phyloP scores from a whole-genome alignment of 2,888 invertebrate species.

The Andrena dorsata region DNA sequence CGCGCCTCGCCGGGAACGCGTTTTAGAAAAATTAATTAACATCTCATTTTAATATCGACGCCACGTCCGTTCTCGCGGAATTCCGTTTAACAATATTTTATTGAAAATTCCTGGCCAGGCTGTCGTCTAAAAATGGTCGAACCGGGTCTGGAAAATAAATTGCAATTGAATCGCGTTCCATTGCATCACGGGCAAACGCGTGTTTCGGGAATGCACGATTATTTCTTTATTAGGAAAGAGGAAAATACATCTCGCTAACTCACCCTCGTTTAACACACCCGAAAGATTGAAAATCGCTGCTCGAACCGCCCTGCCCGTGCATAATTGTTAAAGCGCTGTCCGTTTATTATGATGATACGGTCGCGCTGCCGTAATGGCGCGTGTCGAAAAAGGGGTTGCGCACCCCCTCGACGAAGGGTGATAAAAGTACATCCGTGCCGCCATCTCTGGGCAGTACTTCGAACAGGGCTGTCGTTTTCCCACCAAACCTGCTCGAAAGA shows the following conservation, averaged over 20 bases:
- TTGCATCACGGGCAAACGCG: background rate
- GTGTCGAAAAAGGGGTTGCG: slow-evolving; percentile 62
- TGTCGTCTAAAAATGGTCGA: slow-evolving; percentile 19
- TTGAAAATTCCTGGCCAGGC: slow-evolving; percentile 35
- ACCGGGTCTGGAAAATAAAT: slow-evolving; percentile 12
- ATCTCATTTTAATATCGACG: slow-evolving; percentile 39
- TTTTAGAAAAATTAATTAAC: slow-evolving; percentile 54
- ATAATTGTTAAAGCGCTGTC: slow-evolving; percentile 39
- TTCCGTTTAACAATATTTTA: slow-evolving; percentile 8
- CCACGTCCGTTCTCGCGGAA: background rate
- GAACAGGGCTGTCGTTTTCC: slow-evolving; percentile 71
- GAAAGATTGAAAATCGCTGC: slow-evolving; percentile 31
- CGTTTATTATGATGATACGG: slow-evolving; percentile 51
- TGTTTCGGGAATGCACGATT: background rate
- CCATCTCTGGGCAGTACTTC: slow-evolving; percentile 76
- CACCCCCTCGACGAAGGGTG: slow-evolving; percentile 41
- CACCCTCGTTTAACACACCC: background rate
- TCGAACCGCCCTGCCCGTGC: slow-evolving; percentile 15
- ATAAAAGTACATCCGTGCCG: slow-evolving; percentile 76
- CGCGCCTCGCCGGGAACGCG: background rate
- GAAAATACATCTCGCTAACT: background rate
- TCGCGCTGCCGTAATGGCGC: slow-evolving; percentile 64
- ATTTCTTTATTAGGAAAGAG: background rate
- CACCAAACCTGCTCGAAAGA: slow-evolving; percentile 38
- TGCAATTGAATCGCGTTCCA: slow-evolving; percentile 27